phyloP scores from a whole-genome alignment of 2,888 invertebrate genomes.

The Aphidoletes aphidimyza region DNA sequence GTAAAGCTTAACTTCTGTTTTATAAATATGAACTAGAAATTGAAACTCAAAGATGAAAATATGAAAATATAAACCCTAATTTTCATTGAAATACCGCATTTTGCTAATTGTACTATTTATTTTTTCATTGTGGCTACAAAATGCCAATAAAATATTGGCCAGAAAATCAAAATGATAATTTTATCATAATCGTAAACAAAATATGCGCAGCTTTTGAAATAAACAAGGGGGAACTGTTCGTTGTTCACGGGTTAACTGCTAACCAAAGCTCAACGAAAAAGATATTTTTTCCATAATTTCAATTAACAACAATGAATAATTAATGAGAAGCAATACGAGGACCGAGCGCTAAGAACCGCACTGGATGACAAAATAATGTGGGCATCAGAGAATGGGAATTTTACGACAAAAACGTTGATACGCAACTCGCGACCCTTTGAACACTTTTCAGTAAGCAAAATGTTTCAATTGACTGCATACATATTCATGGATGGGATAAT shows the following conservation, averaged over 20 bases:
- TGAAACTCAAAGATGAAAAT: too few species aligned
- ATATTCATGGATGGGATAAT: conserved; percentile 9
- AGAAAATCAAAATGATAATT: neutral
- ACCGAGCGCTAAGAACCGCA: too few species aligned
- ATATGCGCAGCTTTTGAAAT: too few species aligned
- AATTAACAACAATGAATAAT: conserved; percentile 50
- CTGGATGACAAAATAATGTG: too few species aligned
- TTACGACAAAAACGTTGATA: neutral
- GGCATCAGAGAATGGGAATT: too few species aligned
- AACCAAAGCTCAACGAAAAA: neutral
- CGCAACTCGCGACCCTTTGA: neutral
- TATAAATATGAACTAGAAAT: too few species aligned
- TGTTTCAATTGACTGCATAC: neutral
- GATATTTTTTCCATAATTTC: conserved; percentile 47
- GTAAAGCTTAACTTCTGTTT: too few species aligned
- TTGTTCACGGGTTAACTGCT: neutral
- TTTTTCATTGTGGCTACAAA: too few species aligned
- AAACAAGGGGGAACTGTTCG: neutral
- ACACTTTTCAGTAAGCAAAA: neutral
- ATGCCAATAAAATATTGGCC: neutral
- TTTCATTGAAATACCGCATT: too few species aligned
- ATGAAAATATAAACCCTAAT: too few species aligned
- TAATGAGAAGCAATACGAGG: neutral
- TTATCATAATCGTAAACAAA: too few species aligned
- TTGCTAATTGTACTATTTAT: too few species aligned